Percentiles rank a stretch among this genome's conserved stretches.
Conservation (phyloP, 2,888 invertebrate species). For the Eupelmus urozonus region DNA sequence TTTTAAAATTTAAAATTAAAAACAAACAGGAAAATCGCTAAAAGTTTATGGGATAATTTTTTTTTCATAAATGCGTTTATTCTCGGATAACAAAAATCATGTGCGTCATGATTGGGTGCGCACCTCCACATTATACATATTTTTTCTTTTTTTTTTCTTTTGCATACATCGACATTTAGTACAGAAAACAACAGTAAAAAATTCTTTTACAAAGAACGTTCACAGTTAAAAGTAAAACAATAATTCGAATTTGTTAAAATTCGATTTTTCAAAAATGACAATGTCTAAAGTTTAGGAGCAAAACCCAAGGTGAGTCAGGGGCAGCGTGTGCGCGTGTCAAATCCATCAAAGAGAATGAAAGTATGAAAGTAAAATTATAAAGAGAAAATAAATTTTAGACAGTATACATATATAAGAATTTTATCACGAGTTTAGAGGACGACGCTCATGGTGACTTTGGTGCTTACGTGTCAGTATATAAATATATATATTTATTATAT, state of each 20-base stretch:
- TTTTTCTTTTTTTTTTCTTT: slow-evolving; percentile 19
- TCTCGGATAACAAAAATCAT: slow-evolving; percentile 45
- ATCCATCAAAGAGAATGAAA: slow-evolving; percentile 34
- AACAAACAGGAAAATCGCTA: background rate
- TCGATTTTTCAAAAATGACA: background rate
- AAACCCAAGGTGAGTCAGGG: slow-evolving; percentile 60
- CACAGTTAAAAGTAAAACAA: background rate
- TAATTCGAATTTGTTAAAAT: background rate
- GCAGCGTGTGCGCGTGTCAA: slow-evolving; percentile 62
- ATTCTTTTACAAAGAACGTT: slow-evolving; percentile 52
- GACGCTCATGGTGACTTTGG: slow-evolving; percentile 61
- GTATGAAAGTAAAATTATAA: slow-evolving; percentile 50
- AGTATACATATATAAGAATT: slow-evolving; percentile 33
- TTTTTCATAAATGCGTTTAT: background rate
- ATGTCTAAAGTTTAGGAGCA: no score
- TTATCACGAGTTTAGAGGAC: slow-evolving; percentile 52
- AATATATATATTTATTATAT: slow-evolving; percentile 47
- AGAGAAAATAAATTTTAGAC: slow-evolving; percentile 53
- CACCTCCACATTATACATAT: slow-evolving; percentile 67
- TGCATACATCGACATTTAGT: slow-evolving; percentile 23
- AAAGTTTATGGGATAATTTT: background rate
- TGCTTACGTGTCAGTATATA: slow-evolving; percentile 60
- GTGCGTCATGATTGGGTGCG: slow-evolving; percentile 71
- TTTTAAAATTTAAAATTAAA: background rate
- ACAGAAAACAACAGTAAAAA: slow-evolving; percentile 3